phyloP scores from a whole-genome alignment of 2,797 vertebrate species.

The Protosalanx chinensis region DNA sequence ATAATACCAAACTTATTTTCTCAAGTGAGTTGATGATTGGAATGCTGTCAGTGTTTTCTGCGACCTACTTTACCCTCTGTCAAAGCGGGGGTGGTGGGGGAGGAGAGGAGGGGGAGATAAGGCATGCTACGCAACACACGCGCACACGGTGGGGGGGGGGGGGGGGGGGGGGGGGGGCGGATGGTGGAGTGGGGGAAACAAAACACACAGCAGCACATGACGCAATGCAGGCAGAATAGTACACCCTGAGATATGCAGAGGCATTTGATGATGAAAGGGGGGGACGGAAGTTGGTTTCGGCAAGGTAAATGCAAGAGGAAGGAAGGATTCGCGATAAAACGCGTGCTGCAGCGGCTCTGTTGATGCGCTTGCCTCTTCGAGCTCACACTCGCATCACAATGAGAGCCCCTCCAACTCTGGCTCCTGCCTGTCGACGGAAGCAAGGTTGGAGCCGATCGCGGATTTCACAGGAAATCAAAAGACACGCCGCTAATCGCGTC shows the following conservation, averaged over 20 bases:
- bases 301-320: constrained; percentile 30
- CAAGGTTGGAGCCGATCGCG: constrained; percentile 38
- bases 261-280: constrained; percentile 69
- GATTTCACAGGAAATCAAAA: constrained; percentile 51
- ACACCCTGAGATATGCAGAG: constrained; percentile 63
- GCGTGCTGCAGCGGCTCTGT: constrained; percentile 29
- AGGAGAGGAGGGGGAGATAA: constrained; percentile 29
- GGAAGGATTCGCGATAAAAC: constrained; percentile 34
- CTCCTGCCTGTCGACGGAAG: constrained; percentile 47
- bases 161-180: no score
- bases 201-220: constrained; percentile 57
- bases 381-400: constrained; percentile 39
- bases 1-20: background rate
- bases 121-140: constrained; percentile 27
- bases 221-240: constrained; percentile 66
- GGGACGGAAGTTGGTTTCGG: constrained; percentile 48
- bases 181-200: constrained; percentile 14
- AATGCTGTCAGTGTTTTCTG: constrained; percentile 56
- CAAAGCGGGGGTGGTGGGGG: constrained; percentile 28
- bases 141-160: no score
- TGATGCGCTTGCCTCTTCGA: constrained; percentile 28
- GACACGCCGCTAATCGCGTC: constrained; percentile 15
- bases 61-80: constrained; percentile 64
- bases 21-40: constrained; percentile 35
- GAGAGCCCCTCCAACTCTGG: constrained; percentile 25